Conservation (phyloP, 2,888 invertebrate species). For the Leucania comma region DNA sequence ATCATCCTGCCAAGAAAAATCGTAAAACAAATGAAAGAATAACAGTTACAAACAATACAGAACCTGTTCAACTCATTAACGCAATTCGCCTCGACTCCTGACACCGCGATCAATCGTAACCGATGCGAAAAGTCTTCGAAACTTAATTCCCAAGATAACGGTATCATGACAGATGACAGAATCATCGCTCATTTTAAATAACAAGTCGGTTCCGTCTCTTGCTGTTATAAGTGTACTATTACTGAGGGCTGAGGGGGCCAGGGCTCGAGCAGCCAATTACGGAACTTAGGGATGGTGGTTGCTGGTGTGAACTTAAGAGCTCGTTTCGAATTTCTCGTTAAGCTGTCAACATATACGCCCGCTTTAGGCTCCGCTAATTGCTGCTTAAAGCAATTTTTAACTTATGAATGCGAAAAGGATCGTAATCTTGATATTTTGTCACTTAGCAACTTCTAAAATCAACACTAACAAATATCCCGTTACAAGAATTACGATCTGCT, state of each 20-base stretch:
- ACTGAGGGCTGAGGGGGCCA: conserved; percentile 60
- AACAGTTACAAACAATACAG: conserved; percentile 2
- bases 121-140: conserved; percentile 37
- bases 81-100: conserved; percentile 20
- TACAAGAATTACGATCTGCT: conserved; percentile 13
- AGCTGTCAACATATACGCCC: conserved; percentile 48
- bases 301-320: conserved; percentile 54
- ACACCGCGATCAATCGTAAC: conserved; percentile 45
- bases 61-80: conserved; percentile 33
- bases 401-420: not conserved
- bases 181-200: conserved; percentile 61
- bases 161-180: conserved; percentile 54
- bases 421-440: not conserved
- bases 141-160: conserved; percentile 56
- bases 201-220: conserved; percentile 58
- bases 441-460: not conserved
- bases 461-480: not conserved
- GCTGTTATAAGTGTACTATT: conserved; percentile 66
- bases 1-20: not conserved
- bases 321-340: conserved; percentile 59
- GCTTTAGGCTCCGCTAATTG: conserved; percentile 29
- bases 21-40: conserved; percentile 15
- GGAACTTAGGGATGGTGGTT: conserved; percentile 56
- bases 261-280: conserved; percentile 70
- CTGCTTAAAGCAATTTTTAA: conserved; percentile 20